Evolutionary conservation across 1,140 invertebrate species (phyloP).

Genomic region (Copidosoma floridanum): DNA sequence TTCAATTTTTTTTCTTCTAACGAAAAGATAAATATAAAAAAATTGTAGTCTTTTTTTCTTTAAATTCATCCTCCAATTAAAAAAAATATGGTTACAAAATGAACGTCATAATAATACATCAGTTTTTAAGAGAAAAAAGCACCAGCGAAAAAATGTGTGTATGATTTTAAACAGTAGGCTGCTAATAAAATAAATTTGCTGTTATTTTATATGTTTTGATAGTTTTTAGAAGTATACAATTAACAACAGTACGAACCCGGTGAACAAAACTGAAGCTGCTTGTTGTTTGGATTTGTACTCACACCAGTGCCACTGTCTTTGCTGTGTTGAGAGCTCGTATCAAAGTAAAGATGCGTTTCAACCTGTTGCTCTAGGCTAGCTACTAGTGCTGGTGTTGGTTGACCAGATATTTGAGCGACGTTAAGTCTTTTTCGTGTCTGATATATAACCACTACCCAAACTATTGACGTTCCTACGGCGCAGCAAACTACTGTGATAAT

Average conservation of each 20-base stretch:
- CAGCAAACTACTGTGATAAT: constrained; percentile 88
- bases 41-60: no score
- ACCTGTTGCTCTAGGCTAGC: constrained; percentile 32
- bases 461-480: constrained; percentile 82
- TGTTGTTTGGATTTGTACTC: constrained; percentile 61
- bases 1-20: no score
- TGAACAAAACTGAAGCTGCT: constrained; percentile 55
- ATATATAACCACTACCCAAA: constrained; percentile 92
- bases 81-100: no score
- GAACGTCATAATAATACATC: no score
- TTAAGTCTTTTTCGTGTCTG: constrained; percentile 71
- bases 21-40: no score
- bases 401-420: constrained; percentile 31
- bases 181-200: no score
- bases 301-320: constrained; percentile 65
- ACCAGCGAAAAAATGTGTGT: no score
- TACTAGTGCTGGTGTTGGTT: constrained; percentile 25
- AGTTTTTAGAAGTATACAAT: no score
- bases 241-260: constrained; percentile 48
- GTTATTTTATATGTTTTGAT: no score
- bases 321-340: constrained; percentile 56
- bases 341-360: constrained; percentile 50
- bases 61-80: no score
- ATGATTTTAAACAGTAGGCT: no score
- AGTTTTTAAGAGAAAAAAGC: no score